Evolutionary conservation across 2,113 vertebrate genomes (phyloP).

Genomic region (Leuciscus idus): DNA sequence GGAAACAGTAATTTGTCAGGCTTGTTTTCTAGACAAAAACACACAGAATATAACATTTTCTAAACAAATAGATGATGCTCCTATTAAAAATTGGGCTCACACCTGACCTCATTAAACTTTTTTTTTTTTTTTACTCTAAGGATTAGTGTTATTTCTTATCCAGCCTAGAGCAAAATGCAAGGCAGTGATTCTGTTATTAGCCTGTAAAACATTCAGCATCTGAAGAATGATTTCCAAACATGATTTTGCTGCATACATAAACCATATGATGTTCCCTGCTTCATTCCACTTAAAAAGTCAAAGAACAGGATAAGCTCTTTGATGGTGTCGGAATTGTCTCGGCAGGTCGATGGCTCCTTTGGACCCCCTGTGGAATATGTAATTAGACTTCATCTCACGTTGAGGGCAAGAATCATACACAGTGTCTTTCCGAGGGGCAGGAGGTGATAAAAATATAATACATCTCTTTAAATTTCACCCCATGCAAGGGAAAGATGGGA

Average conservation of each 20-base stretch:
- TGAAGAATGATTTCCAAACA: constrained; percentile 47
- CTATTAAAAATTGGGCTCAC: not conserved
- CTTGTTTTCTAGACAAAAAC: no score
- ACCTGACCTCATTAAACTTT: not conserved
- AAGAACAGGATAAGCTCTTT: constrained; percentile 49
- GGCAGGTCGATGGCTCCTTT: constrained; percentile 52
- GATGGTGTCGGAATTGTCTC: constrained; percentile 54
- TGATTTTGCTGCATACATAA: constrained; percentile 47
- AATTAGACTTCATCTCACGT: constrained; percentile 56
- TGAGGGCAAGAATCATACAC: constrained; percentile 51
- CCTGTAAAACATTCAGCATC: constrained; percentile 40
- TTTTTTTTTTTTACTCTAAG: not conserved
- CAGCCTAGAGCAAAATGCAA: not conserved
- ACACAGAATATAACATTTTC: no score
- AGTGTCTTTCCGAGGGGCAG: constrained; percentile 36
- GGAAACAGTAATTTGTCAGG: no score
- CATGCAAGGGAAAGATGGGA: constrained; percentile 54
- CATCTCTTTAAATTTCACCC: constrained; percentile 66
- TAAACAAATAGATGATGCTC: not conserved
- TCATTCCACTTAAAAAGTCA: constrained; percentile 58
- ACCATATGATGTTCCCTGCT: constrained; percentile 12
- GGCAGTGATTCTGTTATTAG: not conserved
- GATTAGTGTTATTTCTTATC: not conserved
- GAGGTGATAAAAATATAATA: constrained; percentile 62
- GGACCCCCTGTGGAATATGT: constrained; percentile 55